A percentile compares a stretch with the other conserved stretches of the same genome.
These are phyloP conservation scores for Rhagoletis zephyria DNA, from an alignment of 1,140 invertebrate genomes.

Conservation along the genomic window DNA sequence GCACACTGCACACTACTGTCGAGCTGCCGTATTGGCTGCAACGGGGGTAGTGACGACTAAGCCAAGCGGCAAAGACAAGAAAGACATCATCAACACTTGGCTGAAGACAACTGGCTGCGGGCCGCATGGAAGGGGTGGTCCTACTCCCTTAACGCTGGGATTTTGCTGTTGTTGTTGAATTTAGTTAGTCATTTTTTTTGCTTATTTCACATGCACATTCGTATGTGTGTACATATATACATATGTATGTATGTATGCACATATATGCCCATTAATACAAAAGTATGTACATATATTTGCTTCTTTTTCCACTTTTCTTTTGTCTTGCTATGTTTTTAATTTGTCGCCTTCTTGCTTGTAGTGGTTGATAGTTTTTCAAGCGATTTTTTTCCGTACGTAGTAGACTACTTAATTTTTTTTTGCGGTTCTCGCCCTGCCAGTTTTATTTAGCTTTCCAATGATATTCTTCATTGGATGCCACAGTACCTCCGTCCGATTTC, in stretches of 20 bases:
- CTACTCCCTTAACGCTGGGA: slow-evolving; percentile 57
- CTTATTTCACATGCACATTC: not conserved
- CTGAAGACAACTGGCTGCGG: slow-evolving; percentile 36
- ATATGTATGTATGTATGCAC: too few species aligned
- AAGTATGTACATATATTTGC: not conserved
- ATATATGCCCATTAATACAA: too few species aligned
- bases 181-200: not conserved
- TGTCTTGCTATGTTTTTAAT: slow-evolving; percentile 38
- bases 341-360: slow-evolving; percentile 27
- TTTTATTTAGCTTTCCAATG: slow-evolving; percentile 31
- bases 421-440: slow-evolving; percentile 22
- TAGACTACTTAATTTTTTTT: slow-evolving; percentile 1
- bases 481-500: slow-evolving; percentile 3
- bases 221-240: too few species aligned
- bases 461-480: slow-evolving; percentile 46
- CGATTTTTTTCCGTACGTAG: slow-evolving; percentile 3
- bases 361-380: slow-evolving; percentile 35
- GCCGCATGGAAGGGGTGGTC: slow-evolving; percentile 56
- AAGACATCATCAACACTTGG: slow-evolving; percentile 40
- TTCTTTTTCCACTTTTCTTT: not conserved
- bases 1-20: slow-evolving; percentile 66
- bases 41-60: slow-evolving; percentile 55
- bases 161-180: slow-evolving; percentile 2
- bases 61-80: not conserved
- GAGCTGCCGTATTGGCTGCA: slow-evolving; percentile 60